phyloP scores from a whole-genome alignment of 2,113 vertebrate genomes.

The Crotalus horridus region DNA sequence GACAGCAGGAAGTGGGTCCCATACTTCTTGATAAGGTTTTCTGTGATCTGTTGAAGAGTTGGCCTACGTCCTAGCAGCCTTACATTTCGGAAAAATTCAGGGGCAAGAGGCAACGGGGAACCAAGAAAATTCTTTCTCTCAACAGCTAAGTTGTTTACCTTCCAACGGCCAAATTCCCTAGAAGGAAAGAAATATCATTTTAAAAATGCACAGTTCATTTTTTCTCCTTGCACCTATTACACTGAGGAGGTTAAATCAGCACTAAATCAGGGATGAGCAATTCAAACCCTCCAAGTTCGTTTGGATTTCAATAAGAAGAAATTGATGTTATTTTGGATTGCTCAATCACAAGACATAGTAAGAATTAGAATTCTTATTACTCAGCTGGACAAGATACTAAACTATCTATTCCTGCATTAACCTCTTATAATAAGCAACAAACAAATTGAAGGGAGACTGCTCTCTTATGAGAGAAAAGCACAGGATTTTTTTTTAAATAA shows the following conservation, averaged over 20 bases:
- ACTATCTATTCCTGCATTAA: background rate
- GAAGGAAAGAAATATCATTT: conserved; percentile 62
- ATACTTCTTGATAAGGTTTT: conserved; percentile 98
- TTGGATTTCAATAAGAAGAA: background rate
- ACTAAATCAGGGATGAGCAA: background rate
- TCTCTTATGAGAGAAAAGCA: background rate
- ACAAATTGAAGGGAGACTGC: background rate
- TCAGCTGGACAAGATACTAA: background rate
- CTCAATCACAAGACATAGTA: background rate
- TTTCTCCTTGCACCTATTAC: conserved; percentile 15
- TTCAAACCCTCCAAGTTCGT: background rate
- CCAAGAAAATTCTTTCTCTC: conserved; percentile 91
- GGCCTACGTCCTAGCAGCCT: conserved; percentile 87
- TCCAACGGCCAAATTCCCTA: conserved; percentile 98
- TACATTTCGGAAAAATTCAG: conserved; percentile 94
- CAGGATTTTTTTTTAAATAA: background rate
- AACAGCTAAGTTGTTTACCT: conserved; percentile 94
- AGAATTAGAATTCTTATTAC: background rate
- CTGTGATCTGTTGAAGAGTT: conserved; percentile 88
- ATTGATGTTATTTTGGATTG: background rate
- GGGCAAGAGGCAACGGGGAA: conserved; percentile 87
- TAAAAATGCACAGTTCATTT: conserved; percentile 45
- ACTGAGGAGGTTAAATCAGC: background rate
- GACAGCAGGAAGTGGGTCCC: conserved; percentile 95
- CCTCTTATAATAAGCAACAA: conserved; percentile 7